Evolutionary conservation across 2,888 invertebrate genomes (phyloP), one percentile per base, ranked within the genome.

Genomic region (Dione juno): DNA sequence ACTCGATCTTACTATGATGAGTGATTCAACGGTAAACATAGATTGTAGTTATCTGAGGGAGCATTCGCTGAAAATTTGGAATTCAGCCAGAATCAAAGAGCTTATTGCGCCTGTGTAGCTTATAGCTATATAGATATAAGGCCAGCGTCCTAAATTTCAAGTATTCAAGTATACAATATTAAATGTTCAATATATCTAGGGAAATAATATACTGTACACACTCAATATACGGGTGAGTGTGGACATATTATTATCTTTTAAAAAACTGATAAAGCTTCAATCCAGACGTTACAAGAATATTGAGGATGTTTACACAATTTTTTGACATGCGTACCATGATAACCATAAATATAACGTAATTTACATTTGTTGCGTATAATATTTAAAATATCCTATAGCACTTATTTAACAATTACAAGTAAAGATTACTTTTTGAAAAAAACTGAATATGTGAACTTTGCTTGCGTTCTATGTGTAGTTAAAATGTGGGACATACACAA

Each of bases 21-120:
- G 50, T 19, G 64, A 50, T 48, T 43, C 43, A 61, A 45, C 43
- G 41, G 43, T 83, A 80, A 77, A 77, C 81, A 82, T 84, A 84
- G 84, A 84, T 83, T 81, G 80, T 72, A 81, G 77, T 79, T 82
- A 86, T 82, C 79, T 80, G 79, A 77, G 82, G 77, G 81, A 82
- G 77, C 80, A 79, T 71, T 80, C 73, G 78, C 78, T 83, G 76
- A 78, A 81, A 79, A 82, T 84, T 88, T 89, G 89, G 89, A 88
- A 85, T 85, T 80, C 79, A 81, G 89, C 89, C 89, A 89, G 79
- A 85, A 84, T 78, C 83, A 85, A 86, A 86, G 84, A 83, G 83
- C 78, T 77, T 43, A 77, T 81, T 76, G 82, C 81, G 80, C 79
- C 81, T 80, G 82, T 76, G 81, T 79, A 79, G n/a, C n/a, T 81